phyloP scores from a whole-genome alignment of 2,888 invertebrate genomes.

The Melanostoma mellinum region DNA sequence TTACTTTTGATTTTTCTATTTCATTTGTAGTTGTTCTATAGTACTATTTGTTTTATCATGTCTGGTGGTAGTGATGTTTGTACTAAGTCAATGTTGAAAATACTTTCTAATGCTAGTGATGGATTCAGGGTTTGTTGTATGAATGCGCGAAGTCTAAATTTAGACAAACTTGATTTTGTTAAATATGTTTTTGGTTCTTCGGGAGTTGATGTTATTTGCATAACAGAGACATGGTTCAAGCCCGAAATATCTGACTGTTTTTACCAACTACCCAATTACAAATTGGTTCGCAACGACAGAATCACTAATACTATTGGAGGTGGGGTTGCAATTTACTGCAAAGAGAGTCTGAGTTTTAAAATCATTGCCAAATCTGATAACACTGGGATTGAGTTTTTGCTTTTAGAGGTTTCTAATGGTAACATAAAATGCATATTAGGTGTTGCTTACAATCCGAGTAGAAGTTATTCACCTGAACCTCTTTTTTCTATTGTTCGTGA shows the following conservation, averaged over 20 bases:
- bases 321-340: neutral
- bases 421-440: neutral
- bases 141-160: neutral
- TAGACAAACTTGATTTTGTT: too few species aligned
- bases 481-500: neutral
- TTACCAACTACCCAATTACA: too few species aligned
- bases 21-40: neutral
- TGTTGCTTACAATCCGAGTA: slow-evolving; percentile 1
- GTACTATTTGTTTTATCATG: slow-evolving; percentile 5
- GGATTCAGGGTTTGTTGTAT: neutral
- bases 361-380: too few species aligned
- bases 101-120: neutral
- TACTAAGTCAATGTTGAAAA: slow-evolving; percentile 1
- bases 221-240: too few species aligned
- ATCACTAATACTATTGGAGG: neutral
- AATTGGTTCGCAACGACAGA: too few species aligned
- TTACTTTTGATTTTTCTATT: neutral
- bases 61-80: neutral
- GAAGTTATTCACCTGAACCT: neutral
- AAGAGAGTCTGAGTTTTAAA: too few species aligned
- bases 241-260: too few species aligned
- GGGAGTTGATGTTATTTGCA: too few species aligned
- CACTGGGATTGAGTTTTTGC: too few species aligned
- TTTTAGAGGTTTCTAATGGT: neutral
- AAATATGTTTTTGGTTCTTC: too few species aligned